These are phyloP conservation scores for Axinella damicornis DNA, from an alignment of 37 sponge, comb jelly and placozoan genomes.

Conservation along the genomic window DNA sequence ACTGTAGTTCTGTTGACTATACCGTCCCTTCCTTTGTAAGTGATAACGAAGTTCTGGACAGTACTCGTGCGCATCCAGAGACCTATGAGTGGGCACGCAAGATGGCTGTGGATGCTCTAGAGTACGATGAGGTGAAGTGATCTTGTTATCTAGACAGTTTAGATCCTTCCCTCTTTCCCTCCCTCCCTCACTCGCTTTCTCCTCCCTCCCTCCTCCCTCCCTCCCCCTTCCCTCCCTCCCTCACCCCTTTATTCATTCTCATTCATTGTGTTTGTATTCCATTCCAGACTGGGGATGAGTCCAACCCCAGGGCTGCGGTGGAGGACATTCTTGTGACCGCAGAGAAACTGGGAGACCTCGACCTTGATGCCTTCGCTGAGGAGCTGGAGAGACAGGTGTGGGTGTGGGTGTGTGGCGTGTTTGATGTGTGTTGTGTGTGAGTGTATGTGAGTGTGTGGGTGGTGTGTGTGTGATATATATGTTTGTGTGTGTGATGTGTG, in stretches of 20 bases:
- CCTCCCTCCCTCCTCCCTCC: not conserved
- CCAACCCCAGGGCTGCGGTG: constrained; percentile 79
- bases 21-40: constrained; percentile 12
- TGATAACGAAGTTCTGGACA: constrained; percentile 88
- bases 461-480: constrained; percentile 5
- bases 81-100: constrained; percentile 98
- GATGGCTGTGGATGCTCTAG: constrained; percentile 99
- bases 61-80: constrained; percentile 96
- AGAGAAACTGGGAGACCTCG: constrained; percentile 93
- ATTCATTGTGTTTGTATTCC: not conserved
- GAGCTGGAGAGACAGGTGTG: constrained; percentile 92
- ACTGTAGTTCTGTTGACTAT: not conserved
- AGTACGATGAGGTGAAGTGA: constrained; percentile 92
- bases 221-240: not conserved
- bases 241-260: not conserved
- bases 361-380: constrained; percentile 97
- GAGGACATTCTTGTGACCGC: constrained; percentile 90
- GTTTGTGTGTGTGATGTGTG: too few species aligned
- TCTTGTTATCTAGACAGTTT: too few species aligned
- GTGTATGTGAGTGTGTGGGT: too few species aligned
- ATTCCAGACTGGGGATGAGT: constrained; percentile 65
- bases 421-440: too few species aligned
- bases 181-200: too few species aligned
- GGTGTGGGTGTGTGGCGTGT: too few species aligned
- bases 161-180: not conserved